Base-by-base conservation (phyloP, 1,140 invertebrate species). In the Drosophila micromelanica region DNA sequence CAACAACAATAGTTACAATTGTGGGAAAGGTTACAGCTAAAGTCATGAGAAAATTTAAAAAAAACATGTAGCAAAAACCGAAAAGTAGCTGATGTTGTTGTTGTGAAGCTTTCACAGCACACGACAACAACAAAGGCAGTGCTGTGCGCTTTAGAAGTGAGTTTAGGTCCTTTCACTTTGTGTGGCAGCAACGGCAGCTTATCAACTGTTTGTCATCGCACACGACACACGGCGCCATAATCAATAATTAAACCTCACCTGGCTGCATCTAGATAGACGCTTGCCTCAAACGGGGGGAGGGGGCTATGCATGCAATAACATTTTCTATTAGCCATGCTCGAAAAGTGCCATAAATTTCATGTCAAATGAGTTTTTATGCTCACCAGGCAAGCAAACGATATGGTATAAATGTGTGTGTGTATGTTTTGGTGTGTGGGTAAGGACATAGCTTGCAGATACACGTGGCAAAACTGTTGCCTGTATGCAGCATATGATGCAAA, bases 11-110 rank as follows among this genome's bases (percentile, higher is more conserved):
- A 27, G 27, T 20, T 78, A 87, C 84, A 89, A 87, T 87, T 87
- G 84, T 87, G 84, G 84, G 84, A 87, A 87, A 87, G 84, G 84
- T 87, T 89, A 84, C 45, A 20, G 35, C 68, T 68, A 82, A 84
- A 89, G 84, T 89, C 84, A 87, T 89, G 81, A 56, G 82, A 86
- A 86, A 90, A 72, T 74, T 68, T 74, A 61, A 52, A 59, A 68
- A 69, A 73, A 60, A 73, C 68, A 60, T 67, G 61, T 65, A 35
- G 64, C 55, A 61, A 61, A 65, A 46, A 68, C 61, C 52, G 57
- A 55, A 17, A 13, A 8, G 11, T 20, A 17, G 49, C 32, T 52
- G n/a, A 1, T 54, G 32, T 38, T 40, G 7, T 54, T 54, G 12
- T 38, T 54, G n/a, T 27, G 11, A 71, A 27, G 68, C 68, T 71